Percentiles rank a stretch among this genome's conserved stretches.
Evolutionary conservation across 2,113 vertebrate species (phyloP).

Genomic region (Chionis minor): DNA sequence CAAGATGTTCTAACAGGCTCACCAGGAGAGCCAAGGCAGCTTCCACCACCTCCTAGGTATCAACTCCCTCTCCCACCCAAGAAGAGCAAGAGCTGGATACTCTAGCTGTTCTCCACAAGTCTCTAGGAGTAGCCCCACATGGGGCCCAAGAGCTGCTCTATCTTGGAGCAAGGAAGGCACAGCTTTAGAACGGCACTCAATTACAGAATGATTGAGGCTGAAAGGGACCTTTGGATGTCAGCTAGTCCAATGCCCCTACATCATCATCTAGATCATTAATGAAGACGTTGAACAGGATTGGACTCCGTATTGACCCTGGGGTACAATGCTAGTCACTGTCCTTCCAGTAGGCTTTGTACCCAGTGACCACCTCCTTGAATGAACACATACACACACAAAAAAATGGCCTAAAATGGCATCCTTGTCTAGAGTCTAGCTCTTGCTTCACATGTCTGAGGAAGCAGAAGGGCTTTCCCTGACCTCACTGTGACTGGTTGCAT

Average conservation of each 20-base stretch:
- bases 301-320: not conserved
- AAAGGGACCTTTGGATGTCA: not conserved
- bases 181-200: not conserved
- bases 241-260: not conserved
- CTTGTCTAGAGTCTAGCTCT: not conserved
- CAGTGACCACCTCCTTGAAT: not conserved
- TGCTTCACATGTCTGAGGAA: not conserved
- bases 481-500: not conserved
- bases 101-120: not conserved
- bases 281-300: not conserved
- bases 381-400: not conserved
- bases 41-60: not conserved
- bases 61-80: not conserved
- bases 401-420: not conserved
- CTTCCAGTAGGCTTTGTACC: not conserved
- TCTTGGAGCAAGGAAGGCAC: not conserved
- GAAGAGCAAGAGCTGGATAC: not conserved
- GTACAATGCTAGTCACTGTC: not conserved
- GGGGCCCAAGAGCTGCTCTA: not conserved
- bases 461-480: not conserved
- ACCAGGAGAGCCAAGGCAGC: not conserved
- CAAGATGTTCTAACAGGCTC: not conserved
- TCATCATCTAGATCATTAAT: not conserved
- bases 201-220: not conserved
- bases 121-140: not conserved